phyloP scores from a whole-genome alignment of 2,888 invertebrate species.

The Xanthia icteritia region DNA sequence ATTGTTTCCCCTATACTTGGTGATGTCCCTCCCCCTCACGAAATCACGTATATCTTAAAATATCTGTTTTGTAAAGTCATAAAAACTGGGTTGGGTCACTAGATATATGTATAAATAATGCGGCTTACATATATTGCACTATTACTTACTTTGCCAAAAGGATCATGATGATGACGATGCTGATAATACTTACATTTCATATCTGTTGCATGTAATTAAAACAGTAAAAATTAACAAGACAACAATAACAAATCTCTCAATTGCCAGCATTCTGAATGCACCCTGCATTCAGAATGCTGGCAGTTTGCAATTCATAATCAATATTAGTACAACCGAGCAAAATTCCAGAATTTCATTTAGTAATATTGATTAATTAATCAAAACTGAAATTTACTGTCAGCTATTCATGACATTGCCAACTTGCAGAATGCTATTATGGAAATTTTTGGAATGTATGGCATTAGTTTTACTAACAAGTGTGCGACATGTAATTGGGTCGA shows the following conservation, averaged over 20 bases:
- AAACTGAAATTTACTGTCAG: neutral
- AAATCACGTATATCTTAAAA: too few species aligned
- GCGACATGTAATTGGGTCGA: too few species aligned
- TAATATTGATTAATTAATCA: neutral
- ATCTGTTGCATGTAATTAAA: conserved; percentile 45
- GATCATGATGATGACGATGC: conserved; percentile 12
- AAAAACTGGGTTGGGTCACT: neutral
- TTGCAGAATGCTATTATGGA: neutral
- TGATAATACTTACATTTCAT: conserved; percentile 44
- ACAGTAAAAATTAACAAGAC: neutral
- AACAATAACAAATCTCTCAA: neutral
- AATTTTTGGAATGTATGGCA: neutral
- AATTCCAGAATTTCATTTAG: too few species aligned
- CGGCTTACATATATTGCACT: neutral
- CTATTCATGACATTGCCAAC: too few species aligned
- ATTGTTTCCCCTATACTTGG: too few species aligned
- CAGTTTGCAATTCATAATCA: neutral
- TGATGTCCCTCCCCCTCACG: too few species aligned
- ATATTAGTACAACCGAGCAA: too few species aligned
- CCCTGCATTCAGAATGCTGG: neutral
- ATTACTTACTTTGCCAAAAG: conserved; percentile 21
- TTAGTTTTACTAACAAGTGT: neutral
- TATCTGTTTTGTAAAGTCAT: neutral
- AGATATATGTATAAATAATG: neutral
- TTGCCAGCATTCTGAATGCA: too few species aligned